Evolutionary conservation across 2,797 vertebrate species (phyloP), one percentile per base, ranked within the genome.

Genomic region (Sebastes paucispinis): DNA sequence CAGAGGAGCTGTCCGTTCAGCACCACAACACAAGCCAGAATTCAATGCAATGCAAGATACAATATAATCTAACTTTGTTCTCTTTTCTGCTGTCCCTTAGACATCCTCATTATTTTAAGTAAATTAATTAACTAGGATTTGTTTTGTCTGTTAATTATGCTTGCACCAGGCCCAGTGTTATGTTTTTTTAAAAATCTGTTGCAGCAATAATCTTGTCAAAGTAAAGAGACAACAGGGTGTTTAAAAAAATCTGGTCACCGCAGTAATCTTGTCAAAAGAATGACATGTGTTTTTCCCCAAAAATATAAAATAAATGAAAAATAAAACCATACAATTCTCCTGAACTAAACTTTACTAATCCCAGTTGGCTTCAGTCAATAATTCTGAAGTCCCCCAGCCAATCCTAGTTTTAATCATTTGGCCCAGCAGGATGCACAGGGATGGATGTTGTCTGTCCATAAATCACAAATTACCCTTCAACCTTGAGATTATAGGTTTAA

Each of bases 41-140:
- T 22, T 22, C n/a, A n/a, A 1, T 20, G 50, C 50, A 54, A 54
- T 54, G 0, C 52, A 54, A 22, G 52, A 54, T 22, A 54, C 52
- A 54, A 10, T 0, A 54, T n/a, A 22, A 54, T 54, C 8, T 22
- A 10, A 22, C 52, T 54, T 22, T 54, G 52, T n/a, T 54, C 0
- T 54, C 52, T 22, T 54, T 54, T n/a, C 52, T 54, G n/a, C 52
- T 54, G 52, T n/a, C 52, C n/a, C 52, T 54, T 54, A 54, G 52
- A 54, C 10, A 9, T n/a, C 52, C 10, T 54, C 52, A 54, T 54
- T 0, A 54, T 54, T n/a, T 54, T 22, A 5, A 54, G 1, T 54
- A 54, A 54, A 1, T 54, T 0, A 54, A 54, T 54, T 54, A 54
- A 10, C 0, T 52, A 52, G 20, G 20, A 52, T 50, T 50, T 54